phyloP scores from a whole-genome alignment of 1,140 invertebrate species.

The Drosophila novamexicana region DNA sequence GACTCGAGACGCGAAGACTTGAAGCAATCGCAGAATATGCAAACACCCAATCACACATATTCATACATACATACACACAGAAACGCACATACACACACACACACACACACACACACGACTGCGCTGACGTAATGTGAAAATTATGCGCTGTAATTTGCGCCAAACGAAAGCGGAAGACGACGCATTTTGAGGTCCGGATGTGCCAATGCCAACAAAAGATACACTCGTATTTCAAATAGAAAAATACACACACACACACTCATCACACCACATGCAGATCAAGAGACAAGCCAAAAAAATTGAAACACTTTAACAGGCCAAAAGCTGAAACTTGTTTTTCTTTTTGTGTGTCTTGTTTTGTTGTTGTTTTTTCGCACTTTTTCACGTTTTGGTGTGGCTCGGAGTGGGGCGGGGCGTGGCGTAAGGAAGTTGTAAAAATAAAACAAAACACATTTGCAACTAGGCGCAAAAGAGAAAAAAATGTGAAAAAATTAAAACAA shows the following conservation, averaged over 20 bases:
- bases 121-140: slow-evolving; percentile 78
- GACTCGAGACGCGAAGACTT: slow-evolving; percentile 29
- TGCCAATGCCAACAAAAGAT: slow-evolving; percentile 44
- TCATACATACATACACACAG: too few relatives aligned
- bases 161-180: slow-evolving; percentile 76
- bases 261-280: slow-evolving; percentile 60
- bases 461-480: slow-evolving; percentile 40
- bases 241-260: slow-evolving; percentile 51
- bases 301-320: slow-evolving; percentile 76
- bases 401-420: slow-evolving; percentile 20
- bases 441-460: slow-evolving; percentile 76
- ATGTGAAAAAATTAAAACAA: slow-evolving; percentile 7
- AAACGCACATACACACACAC: slow-evolving; percentile 16
- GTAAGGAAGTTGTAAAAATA: slow-evolving; percentile 77
- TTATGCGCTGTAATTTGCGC: slow-evolving; percentile 79
- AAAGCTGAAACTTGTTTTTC: slow-evolving; percentile 51
- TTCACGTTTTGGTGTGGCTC: slow-evolving; percentile 48
- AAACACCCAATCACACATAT: slow-evolving; percentile 25
- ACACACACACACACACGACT: slow-evolving; percentile 34
- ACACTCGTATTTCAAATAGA: slow-evolving; percentile 49
- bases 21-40: slow-evolving; percentile 43
- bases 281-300: slow-evolving; percentile 70
- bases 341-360: slow-evolving; percentile 8
- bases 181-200: slow-evolving; percentile 59
- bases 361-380: slow-evolving; percentile 75